Base-by-base conservation (phyloP, 2,113 vertebrate genomes). In the Verasper variegatus region DNA sequence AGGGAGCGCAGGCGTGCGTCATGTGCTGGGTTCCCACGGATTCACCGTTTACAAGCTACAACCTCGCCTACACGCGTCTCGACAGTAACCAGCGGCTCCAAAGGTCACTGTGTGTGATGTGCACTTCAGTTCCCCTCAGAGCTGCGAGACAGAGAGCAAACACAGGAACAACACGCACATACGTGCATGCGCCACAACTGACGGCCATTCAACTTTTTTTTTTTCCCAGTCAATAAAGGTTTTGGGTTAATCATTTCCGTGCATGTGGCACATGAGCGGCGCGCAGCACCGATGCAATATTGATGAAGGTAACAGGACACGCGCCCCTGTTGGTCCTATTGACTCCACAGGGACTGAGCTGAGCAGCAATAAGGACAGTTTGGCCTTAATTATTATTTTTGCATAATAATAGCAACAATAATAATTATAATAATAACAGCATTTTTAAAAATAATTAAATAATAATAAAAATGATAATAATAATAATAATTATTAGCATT, bases 241-340 rank as follows among this genome's bases (percentile, higher is more conserved):
- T 65, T 17, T 27, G 58, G 65, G 65, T 77, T 74, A 68, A 85
- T 87, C 70, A 37, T 88, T 86, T 81, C 40, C 47, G 47, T 51
- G 47, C 60, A 76, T 60, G 37, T 81, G 61, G 65, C 80, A 51
- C 71, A 65, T 27, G 82, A 71, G 54, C 74, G 47, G 61, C 68
- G 81, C 76, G 76, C 35, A 42, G 59, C 57, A 45, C 71, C 76
- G 82, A 82, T 94, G 90, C 86, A 95, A 91, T 93, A 94, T 94
- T 94, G 85, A 94, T 93, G 82, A 73, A 81, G 85, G 90, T 85
- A 92, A 94, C 88, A 57, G 80, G 91, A 93, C 85, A 72, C 88
- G 74, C 74, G 74, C 74, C 31, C 31, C 31, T 31, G 31, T 31
- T 31, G 31, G 31, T 31, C 31, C 40, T 51, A 51, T 88, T 87